These are phyloP conservation scores for Uropetala carovei DNA, from an alignment of 2,888 invertebrate genomes.

Conservation along the genomic window DNA sequence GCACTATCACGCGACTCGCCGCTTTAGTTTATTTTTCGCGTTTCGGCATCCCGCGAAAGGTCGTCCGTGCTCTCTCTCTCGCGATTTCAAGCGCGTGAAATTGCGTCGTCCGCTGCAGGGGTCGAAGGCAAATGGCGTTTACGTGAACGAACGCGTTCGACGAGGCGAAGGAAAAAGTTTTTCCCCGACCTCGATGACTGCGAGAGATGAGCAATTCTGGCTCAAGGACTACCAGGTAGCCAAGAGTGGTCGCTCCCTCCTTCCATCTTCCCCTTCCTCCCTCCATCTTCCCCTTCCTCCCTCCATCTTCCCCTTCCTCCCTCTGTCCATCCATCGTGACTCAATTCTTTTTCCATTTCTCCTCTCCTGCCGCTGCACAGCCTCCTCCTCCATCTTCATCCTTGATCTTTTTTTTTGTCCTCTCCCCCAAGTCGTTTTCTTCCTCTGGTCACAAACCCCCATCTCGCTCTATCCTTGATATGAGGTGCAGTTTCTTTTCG, in stretches of 20 bases:
- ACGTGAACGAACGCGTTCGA: background rate
- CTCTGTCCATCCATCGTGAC: background rate
- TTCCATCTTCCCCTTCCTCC: background rate
- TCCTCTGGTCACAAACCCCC: conserved; percentile 18
- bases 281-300: background rate
- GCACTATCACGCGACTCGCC: too few species aligned
- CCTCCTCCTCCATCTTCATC: conserved; percentile 50
- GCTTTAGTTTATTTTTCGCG: too few species aligned
- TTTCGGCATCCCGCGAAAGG: background rate
- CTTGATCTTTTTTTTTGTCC: conserved; percentile 13
- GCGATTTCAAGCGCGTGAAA: background rate
- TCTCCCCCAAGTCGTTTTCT: too few species aligned
- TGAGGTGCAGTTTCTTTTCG: background rate
- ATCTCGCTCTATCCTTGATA: conserved; percentile 18
- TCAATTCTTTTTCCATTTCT: background rate
- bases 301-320: background rate
- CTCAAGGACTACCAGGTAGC: conserved; percentile 24
- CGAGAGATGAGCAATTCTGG: background rate
- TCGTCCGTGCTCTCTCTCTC: background rate
- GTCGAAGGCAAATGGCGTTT: background rate
- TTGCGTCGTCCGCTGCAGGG: background rate
- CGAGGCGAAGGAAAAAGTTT: background rate
- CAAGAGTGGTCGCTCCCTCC: background rate
- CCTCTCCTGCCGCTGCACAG: conserved; percentile 10
- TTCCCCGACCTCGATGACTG: background rate